Evolutionary conservation across 2,888 invertebrate genomes (phyloP).

Genomic region (Leucophenga maculata): DNA sequence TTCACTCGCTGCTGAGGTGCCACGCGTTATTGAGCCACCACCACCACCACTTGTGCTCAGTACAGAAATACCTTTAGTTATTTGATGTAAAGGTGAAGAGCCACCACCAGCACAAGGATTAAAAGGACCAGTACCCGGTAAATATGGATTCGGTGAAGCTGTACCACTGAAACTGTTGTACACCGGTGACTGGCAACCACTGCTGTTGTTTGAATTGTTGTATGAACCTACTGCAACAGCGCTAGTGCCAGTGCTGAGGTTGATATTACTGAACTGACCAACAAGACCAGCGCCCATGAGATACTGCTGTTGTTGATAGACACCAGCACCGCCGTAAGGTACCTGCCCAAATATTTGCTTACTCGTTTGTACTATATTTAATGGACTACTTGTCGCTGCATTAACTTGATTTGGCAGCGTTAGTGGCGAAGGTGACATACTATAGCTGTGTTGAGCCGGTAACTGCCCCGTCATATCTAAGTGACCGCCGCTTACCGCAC

Average conservation of each 20-base stretch:
- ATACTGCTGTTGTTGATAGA: constrained; percentile 40
- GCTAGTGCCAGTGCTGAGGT: constrained; percentile 37
- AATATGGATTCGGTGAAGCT: constrained; percentile 69
- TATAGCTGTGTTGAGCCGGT: constrained; percentile 67
- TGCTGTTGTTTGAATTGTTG: constrained; percentile 58
- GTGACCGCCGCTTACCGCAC: constrained; percentile 68
- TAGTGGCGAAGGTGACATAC: constrained; percentile 69
- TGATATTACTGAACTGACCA: constrained; percentile 65
- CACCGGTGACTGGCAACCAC: constrained; percentile 75
- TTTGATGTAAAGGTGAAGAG: constrained; percentile 78
- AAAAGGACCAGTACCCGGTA: constrained; percentile 54
- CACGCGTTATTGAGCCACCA: constrained; percentile 82
- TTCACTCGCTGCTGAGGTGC: constrained; percentile 76
- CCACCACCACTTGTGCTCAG: constrained; percentile 79
- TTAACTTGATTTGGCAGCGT: constrained; percentile 52
- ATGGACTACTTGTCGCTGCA: constrained; percentile 40
- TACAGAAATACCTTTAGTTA: constrained; percentile 81
- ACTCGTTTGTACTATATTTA: constrained; percentile 49
- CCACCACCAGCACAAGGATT: constrained; percentile 56
- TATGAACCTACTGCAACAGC: constrained; percentile 44
- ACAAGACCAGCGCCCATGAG: constrained; percentile 48
- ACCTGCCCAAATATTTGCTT: constrained; percentile 60
- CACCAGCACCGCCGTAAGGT: constrained; percentile 45
- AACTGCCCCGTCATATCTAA: constrained; percentile 51
- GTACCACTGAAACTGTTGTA: constrained; percentile 68